phyloP scores from a whole-genome alignment of 1,140 invertebrate genomes.

The Lasaia peninsularis region DNA sequence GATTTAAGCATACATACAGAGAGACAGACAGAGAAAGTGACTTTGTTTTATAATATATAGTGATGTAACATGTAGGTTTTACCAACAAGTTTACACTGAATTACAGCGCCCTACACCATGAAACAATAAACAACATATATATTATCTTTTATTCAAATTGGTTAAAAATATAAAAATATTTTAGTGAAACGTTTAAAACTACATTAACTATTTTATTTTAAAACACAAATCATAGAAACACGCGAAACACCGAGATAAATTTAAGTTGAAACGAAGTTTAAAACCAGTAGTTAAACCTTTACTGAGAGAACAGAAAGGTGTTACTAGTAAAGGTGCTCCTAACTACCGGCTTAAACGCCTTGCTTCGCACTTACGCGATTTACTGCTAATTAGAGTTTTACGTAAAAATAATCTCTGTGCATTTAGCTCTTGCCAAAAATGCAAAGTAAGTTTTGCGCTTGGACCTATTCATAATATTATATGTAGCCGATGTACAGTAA shows the following conservation, averaged over 20 bases:
- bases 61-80: no score
- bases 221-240: background rate
- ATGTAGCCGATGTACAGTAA: no score
- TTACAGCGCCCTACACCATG: no score
- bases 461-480: background rate
- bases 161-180: no score
- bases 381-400: slow-evolving; percentile 12
- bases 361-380: slow-evolving; percentile 11
- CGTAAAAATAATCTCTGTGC: slow-evolving; percentile 8
- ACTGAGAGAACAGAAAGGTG: slow-evolving; percentile 1
- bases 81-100: no score
- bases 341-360: slow-evolving; percentile 10
- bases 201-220: background rate
- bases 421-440: slow-evolving; percentile 6
- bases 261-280: background rate
- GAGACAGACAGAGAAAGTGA: no score
- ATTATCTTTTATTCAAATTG: no score
- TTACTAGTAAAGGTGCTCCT: slow-evolving; percentile 1
- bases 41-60: no score
- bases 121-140: no score
- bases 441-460: background rate
- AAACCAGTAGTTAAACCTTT: background rate
- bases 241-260: background rate
- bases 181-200: no score
- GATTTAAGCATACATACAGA: no score